Percentiles rank a stretch among this genome's conserved stretches.
These are phyloP conservation scores for Dasysyrphus albostriatus DNA, from an alignment of 2,888 invertebrate genomes.

Conservation along the genomic window DNA sequence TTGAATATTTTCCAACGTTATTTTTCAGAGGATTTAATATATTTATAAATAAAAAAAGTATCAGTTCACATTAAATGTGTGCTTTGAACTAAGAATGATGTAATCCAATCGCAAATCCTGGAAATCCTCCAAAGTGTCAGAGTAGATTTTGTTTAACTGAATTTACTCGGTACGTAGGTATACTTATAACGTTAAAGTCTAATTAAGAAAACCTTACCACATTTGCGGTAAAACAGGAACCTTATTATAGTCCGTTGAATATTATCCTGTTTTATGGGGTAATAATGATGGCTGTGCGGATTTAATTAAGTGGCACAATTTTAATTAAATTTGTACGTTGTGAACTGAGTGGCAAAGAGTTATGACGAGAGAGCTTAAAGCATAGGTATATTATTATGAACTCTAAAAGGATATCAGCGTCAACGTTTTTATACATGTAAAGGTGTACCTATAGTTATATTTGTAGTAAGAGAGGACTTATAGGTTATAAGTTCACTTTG, in stretches of 20 bases:
- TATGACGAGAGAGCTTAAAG: conserved; percentile 50
- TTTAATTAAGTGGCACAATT: conserved; percentile 74
- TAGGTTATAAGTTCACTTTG: conserved; percentile 1
- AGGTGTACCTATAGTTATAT: not conserved
- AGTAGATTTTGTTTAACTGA: conserved; percentile 59
- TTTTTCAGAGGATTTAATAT: not conserved
- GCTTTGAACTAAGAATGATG: conserved; percentile 8
- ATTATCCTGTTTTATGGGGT: conserved; percentile 67
- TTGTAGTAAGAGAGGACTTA: not conserved
- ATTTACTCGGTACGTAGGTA: conserved; percentile 40
- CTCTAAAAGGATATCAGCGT: conserved; percentile 8
- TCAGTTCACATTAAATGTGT: not conserved
- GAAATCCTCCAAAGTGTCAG: conserved; percentile 55
- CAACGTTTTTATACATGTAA: not conserved
- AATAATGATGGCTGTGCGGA: conserved; percentile 71
- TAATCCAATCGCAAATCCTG: not conserved
- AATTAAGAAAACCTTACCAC: conserved; percentile 69
- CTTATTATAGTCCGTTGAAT: conserved; percentile 70
- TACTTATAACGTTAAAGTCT: conserved; percentile 56
- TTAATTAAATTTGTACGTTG: conserved; percentile 68
- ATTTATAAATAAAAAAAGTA: not conserved
- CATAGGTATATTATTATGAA: conserved; percentile 25
- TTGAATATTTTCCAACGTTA: too few species aligned
- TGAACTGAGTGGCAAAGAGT: conserved; percentile 41
- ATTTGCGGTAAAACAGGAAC: conserved; percentile 71